phyloP scores from a whole-genome alignment of 2,113 vertebrate genomes.

The Nettapus auritus region DNA sequence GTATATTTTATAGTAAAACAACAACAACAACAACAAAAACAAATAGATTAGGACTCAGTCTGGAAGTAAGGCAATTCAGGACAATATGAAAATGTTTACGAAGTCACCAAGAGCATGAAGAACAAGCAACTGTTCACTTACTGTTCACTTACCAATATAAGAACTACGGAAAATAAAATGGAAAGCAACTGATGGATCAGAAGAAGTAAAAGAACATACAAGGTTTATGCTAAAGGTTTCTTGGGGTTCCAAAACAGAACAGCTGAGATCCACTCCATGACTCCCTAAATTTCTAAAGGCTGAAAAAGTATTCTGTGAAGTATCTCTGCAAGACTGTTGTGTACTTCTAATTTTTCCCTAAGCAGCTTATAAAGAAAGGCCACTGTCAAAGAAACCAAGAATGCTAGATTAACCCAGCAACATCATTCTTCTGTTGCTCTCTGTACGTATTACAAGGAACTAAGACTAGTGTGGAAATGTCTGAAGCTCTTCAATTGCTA shows the following conservation, averaged over 20 bases:
- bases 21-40: not conserved
- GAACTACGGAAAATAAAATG: not conserved
- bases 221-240: not conserved
- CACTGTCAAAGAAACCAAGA: not conserved
- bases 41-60: not conserved
- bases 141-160: not conserved
- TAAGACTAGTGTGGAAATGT: not conserved
- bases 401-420: not conserved
- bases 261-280: not conserved
- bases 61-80: not conserved
- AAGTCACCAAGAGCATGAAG: not conserved
- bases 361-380: not conserved
- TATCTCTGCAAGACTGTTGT: not conserved
- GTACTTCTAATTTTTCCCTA: not conserved
- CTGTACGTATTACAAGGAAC: not conserved
- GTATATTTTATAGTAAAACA: not conserved
- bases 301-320: not conserved
- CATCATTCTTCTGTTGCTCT: not conserved
- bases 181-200: not conserved
- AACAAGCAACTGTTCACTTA: not conserved
- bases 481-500: not conserved
- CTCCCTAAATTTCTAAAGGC: not conserved
- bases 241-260: not conserved
- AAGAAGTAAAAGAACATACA: not conserved
- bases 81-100: not conserved